Evolutionary conservation across 1,140 invertebrate species (phyloP).

Genomic region (Leptinotarsa defecta): DNA sequence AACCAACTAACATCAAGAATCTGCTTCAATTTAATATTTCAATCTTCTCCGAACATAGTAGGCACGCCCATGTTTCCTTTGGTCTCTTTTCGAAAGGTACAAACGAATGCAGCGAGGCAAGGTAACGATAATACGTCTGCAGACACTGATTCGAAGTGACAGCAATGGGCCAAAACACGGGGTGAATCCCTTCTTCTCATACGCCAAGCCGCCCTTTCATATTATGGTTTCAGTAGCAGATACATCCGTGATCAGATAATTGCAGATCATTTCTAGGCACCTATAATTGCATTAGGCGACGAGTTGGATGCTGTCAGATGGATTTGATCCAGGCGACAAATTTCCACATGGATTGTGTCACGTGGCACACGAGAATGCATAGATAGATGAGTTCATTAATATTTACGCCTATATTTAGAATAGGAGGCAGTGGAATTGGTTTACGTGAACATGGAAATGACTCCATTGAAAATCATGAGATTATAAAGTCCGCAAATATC

Average conservation of each 20-base stretch:
- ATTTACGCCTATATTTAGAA: neutral
- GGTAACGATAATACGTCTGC: neutral
- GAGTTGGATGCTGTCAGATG: neutral
- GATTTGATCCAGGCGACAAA: neutral
- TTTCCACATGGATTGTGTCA: neutral
- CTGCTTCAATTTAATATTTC: neutral
- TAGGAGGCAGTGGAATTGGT: no score
- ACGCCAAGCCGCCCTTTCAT: neutral
- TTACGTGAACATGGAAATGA: no score
- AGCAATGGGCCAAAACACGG: neutral
- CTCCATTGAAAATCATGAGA: no score
- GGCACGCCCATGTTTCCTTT: neutral
- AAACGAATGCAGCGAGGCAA: neutral
- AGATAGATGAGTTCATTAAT: neutral
- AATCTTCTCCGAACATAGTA: neutral
- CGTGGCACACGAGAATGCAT: neutral
- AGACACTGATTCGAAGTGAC: neutral
- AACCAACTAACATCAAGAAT: no score
- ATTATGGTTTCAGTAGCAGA: slow-evolving; percentile 8
- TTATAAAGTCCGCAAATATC: no score
- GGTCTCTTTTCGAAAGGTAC: neutral
- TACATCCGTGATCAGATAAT: slow-evolving; percentile 1
- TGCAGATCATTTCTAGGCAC: neutral
- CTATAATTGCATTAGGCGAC: neutral
- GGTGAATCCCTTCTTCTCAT: neutral